Percentiles rank a stretch among this genome's conserved stretches.
Conservation (phyloP, 2,113 vertebrate genomes). For the Syrmaticus mikado region DNA sequence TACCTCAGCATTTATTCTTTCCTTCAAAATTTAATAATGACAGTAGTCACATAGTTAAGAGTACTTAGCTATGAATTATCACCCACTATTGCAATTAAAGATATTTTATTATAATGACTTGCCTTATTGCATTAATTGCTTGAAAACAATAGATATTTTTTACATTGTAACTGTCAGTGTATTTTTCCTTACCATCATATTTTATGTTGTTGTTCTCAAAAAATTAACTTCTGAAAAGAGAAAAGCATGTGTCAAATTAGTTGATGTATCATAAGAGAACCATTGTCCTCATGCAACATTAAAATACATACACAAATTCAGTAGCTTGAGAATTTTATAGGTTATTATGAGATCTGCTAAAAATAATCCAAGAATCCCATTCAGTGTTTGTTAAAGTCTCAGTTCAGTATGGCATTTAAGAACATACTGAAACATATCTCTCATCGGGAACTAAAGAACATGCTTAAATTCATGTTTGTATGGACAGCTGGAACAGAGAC, state of each 20-base stretch:
- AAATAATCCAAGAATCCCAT: background rate
- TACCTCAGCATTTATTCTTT: background rate
- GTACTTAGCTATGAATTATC: conserved; percentile 7
- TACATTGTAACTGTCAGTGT: background rate
- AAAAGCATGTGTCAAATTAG: conserved; percentile 8
- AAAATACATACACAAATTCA: background rate
- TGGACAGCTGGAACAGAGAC: background rate
- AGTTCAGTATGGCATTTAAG: background rate
- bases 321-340: background rate
- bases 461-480: background rate
- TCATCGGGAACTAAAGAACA: background rate
- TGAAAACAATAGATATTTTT: background rate
- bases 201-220: conserved; percentile 3
- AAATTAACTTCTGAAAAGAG: conserved; percentile 16
- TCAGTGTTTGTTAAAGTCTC: background rate
- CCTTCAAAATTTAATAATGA: background rate
- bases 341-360: background rate
- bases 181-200: conserved; percentile 32
- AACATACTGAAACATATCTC: background rate
- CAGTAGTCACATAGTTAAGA: background rate
- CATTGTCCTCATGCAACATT: background rate
- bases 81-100: background rate
- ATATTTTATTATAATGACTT: background rate
- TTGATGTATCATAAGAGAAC: background rate
- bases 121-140: background rate